These are phyloP conservation scores for Grammomys surdaster DNA, from an alignment of 2,113 vertebrate species.

Conservation along the genomic window DNA sequence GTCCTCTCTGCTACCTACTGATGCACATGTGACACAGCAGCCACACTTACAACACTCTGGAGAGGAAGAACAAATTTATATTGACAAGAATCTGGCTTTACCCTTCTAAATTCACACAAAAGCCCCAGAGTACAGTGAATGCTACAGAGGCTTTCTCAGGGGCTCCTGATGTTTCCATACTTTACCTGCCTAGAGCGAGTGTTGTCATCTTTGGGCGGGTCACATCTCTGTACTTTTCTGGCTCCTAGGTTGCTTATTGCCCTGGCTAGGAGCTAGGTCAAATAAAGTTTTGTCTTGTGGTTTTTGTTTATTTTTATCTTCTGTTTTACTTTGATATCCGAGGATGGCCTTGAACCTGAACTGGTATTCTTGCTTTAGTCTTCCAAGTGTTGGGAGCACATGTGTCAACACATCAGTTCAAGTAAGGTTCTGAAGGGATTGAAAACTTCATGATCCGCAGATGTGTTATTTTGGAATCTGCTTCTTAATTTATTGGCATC, in stretches of 20 bases:
- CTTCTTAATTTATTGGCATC: not conserved
- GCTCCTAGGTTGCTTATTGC: not conserved
- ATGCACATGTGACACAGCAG: not conserved
- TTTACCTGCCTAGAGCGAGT: accelerated
- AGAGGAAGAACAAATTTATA: not conserved
- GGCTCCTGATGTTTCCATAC: accelerated
- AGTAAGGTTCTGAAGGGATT: not conserved
- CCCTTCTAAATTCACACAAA: not conserved
- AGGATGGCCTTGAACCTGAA: not conserved
- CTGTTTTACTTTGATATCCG: not conserved
- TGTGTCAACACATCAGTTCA: not conserved
- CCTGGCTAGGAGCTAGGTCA: not conserved
- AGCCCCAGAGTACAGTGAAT: not conserved
- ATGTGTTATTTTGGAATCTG: not conserved
- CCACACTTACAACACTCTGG: not conserved
- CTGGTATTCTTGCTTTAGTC: too few relatives aligned
- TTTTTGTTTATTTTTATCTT: not conserved
- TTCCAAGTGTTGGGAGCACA: not conserved
- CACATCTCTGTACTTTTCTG: not conserved
- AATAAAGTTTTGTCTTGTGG: not conserved
- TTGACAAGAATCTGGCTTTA: not conserved
- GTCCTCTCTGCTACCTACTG: not conserved
- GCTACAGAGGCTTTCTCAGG: not conserved
- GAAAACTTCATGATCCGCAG: not conserved
- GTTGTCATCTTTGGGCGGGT: too few relatives aligned